These are phyloP conservation scores for Zeugodacus cucurbitae DNA, from an alignment of 1,140 invertebrate species.

Conservation along the genomic window DNA sequence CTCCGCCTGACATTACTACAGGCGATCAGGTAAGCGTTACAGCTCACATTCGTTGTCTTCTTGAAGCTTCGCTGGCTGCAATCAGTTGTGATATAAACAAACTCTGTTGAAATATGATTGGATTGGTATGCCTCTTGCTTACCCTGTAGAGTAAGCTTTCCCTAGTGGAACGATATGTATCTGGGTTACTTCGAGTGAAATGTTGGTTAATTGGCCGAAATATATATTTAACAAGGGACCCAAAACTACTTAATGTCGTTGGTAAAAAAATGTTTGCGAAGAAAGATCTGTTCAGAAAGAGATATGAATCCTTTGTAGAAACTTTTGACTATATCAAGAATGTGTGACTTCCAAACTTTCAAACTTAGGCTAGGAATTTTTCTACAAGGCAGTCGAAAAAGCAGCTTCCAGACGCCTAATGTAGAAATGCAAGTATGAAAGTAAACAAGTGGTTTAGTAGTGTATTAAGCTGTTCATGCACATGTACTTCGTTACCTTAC, in stretches of 20 bases:
- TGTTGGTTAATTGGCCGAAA: no score
- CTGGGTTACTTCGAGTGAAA: no score
- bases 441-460: background rate
- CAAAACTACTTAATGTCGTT: no score
- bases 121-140: background rate
- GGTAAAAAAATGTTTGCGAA: no score
- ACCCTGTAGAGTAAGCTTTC: background rate
- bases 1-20: background rate
- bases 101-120: background rate
- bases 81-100: background rate
- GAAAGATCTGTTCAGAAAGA: no score
- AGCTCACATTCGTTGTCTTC: background rate
- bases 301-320: no score
- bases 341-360: no score
- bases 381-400: no score
- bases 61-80: background rate
- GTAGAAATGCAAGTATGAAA: background rate
- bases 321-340: no score
- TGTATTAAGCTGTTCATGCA: background rate
- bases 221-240: no score
- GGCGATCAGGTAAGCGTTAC: background rate
- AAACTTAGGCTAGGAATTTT: no score
- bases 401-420: background rate
- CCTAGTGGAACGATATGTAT: no score
- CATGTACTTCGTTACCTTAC: background rate